These are phyloP conservation scores for Tetragonisca angustula DNA, from an alignment of 2,888 invertebrate genomes.

Conservation along the genomic window DNA sequence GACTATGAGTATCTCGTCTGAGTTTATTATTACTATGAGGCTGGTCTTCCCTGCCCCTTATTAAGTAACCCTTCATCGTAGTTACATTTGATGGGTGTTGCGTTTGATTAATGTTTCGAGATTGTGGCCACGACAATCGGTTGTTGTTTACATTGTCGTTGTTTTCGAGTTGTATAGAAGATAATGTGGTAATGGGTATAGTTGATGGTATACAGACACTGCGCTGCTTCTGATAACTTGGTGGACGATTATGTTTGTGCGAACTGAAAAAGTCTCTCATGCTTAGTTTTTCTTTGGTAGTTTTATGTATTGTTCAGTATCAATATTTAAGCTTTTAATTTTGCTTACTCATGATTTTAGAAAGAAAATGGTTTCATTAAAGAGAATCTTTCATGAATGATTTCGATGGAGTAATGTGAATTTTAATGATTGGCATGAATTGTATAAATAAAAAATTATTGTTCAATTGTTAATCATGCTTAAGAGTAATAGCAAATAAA, in stretches of 20 bases:
- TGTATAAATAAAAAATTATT: conserved; percentile 57
- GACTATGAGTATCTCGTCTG: conserved; percentile 81
- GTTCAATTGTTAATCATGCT: conserved; percentile 69
- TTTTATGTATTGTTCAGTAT: conserved; percentile 24
- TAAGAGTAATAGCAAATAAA: conserved; percentile 54
- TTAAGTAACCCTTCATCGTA: conserved; percentile 77
- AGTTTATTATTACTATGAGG: conserved; percentile 83
- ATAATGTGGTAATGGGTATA: conserved; percentile 79
- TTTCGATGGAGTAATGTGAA: conserved; percentile 40
- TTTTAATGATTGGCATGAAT: conserved; percentile 55
- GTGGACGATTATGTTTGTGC: conserved; percentile 82
- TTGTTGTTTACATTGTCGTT: conserved; percentile 85
- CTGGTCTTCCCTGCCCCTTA: conserved; percentile 81
- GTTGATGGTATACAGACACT: conserved; percentile 79
- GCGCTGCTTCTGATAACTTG: conserved; percentile 84
- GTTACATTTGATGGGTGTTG: conserved; percentile 78
- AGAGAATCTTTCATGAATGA: conserved; percentile 46
- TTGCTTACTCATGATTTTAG: neutral
- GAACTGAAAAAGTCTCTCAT: conserved; percentile 83
- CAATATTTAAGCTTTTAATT: neutral
- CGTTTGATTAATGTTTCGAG: conserved; percentile 84
- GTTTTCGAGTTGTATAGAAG: conserved; percentile 84
- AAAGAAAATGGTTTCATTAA: conserved; percentile 8
- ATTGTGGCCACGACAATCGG: conserved; percentile 87
- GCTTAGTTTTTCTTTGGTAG: conserved; percentile 72